phyloP scores from a whole-genome alignment of 1,140 invertebrate species.

The Stratiolaelaps scimitus region DNA sequence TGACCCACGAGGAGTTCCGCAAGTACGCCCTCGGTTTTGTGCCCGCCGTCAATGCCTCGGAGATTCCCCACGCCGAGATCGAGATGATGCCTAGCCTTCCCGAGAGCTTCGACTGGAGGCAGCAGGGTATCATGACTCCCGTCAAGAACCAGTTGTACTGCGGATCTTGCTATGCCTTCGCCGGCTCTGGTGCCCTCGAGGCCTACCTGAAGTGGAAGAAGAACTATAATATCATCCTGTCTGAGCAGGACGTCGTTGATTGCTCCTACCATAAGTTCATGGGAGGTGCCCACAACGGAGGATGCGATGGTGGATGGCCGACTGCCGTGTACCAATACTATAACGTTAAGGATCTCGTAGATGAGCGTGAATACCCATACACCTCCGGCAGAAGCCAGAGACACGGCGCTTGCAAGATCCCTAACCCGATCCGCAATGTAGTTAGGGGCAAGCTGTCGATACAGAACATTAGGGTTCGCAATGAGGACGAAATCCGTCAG shows the following conservation, averaged over 20 bases:
- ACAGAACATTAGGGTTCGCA: not conserved
- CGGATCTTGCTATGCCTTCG: conserved; percentile 40
- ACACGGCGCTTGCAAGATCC: conserved; percentile 3
- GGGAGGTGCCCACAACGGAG: not conserved
- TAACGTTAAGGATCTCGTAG: conserved; percentile 13
- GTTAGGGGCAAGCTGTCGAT: conserved; percentile 29
- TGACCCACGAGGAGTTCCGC: conserved; percentile 25
- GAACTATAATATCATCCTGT: conserved; percentile 43
- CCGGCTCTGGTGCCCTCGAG: conserved; percentile 45
- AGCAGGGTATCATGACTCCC: conserved; percentile 43
- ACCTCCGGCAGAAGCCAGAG: not conserved
- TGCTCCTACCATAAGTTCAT: conserved; percentile 29
- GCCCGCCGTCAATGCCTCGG: conserved; percentile 21
- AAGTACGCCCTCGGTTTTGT: conserved; percentile 12
- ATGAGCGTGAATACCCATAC: conserved; percentile 4
- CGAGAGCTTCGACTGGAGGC: conserved; percentile 43
- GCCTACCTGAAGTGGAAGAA: conserved; percentile 44
- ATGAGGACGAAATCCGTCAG: not conserved
- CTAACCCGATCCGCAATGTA: not conserved
- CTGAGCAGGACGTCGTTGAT: conserved; percentile 33
- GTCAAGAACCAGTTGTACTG: conserved; percentile 44
- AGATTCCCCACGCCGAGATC: conserved; percentile 1
- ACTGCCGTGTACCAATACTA: conserved; percentile 24
- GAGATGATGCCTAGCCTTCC: conserved; percentile 33
- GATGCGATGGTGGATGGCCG: conserved; percentile 26